phyloP scores from a whole-genome alignment of 2,113 vertebrate genomes.

The Clarias macrocephalus region DNA sequence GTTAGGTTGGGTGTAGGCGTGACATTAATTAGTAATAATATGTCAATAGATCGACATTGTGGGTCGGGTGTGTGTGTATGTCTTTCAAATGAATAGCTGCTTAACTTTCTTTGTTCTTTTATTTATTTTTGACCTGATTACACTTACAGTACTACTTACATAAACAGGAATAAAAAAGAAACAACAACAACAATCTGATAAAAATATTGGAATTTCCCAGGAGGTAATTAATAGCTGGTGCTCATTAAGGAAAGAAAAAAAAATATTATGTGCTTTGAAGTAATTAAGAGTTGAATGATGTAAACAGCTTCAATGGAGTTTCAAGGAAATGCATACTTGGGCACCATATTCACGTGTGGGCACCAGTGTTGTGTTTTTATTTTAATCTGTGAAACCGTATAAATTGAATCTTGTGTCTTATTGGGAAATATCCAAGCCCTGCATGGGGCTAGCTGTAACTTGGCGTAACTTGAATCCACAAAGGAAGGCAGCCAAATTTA shows the following conservation, averaged over 20 bases:
- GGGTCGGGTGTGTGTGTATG: conserved; percentile 35
- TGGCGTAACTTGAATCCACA: conserved; percentile 63
- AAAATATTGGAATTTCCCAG: not conserved
- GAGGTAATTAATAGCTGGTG: not conserved
- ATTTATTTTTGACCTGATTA: not conserved
- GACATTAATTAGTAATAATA: not conserved
- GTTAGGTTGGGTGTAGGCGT: not conserved
- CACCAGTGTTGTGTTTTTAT: conserved; percentile 11
- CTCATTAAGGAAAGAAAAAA: not conserved
- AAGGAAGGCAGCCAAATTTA: conserved; percentile 43
- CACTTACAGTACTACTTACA: not conserved
- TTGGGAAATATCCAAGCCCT: conserved; percentile 53
- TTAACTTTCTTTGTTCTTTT: conserved; percentile 7
- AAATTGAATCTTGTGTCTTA: conserved; percentile 55
- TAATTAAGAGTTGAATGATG: not conserved
- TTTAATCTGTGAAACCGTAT: conserved; percentile 40
- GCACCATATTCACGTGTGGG: not conserved
- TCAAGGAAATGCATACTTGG: not conserved
- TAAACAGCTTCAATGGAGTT: not conserved
- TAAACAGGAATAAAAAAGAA: not conserved
- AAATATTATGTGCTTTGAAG: not conserved
- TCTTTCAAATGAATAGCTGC: conserved; percentile 26
- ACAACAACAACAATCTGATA: not conserved
- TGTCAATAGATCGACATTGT: not conserved
- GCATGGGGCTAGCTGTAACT: conserved; percentile 39